These are phyloP conservation scores for Meandrusa payeni DNA, from an alignment of 2,888 invertebrate species.

Conservation along the genomic window DNA sequence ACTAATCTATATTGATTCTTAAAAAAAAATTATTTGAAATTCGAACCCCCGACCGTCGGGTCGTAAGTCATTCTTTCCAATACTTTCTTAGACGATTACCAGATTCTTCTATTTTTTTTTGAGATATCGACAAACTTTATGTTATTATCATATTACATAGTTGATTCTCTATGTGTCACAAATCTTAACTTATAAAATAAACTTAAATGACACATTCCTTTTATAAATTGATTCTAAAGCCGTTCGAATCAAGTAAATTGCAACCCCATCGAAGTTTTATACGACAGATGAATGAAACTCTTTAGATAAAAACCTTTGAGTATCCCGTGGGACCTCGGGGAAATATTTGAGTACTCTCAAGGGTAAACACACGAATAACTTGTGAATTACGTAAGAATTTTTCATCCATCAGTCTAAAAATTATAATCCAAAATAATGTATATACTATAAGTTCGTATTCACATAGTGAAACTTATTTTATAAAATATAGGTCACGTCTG, in stretches of 20 bases:
- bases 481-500: constrained; percentile 9
- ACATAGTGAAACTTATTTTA: not conserved
- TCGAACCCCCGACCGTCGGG: too few species aligned
- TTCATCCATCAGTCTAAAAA: constrained; percentile 1
- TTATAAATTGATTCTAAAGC: not conserved
- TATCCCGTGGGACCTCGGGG: constrained; percentile 9
- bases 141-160: too few species aligned
- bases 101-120: too few species aligned
- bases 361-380: constrained; percentile 20
- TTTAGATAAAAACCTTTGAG: constrained; percentile 13
- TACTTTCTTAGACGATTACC: too few species aligned
- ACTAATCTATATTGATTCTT: too few species aligned
- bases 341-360: constrained; percentile 16
- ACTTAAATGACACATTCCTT: too few species aligned
- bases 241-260: constrained; percentile 10
- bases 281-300: constrained; percentile 19
- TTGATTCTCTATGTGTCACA: too few species aligned
- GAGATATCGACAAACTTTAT: too few species aligned
- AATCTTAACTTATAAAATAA: too few species aligned
- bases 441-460: not conserved
- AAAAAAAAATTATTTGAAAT: too few species aligned
- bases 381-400: constrained; percentile 23
- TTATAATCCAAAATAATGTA: not conserved
- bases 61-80: too few species aligned
- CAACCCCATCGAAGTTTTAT: constrained; percentile 5